A percentile compares a stretch with the other conserved stretches of the same genome.
Conservation (phyloP, 2,113 vertebrate species). For the Nicator chloris region DNA sequence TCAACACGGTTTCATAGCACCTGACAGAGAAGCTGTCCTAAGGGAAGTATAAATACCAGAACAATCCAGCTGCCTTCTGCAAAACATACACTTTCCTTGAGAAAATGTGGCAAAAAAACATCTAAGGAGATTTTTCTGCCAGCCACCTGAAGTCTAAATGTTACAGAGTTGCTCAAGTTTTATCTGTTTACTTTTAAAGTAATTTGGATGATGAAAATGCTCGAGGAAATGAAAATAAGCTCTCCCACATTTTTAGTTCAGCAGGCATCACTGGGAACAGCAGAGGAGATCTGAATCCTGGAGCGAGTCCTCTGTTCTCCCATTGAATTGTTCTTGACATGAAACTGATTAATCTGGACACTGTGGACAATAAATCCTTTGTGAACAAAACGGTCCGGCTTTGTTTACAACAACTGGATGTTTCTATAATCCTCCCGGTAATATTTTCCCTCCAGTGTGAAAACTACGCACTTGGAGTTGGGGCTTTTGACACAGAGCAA, state of each 20-base stretch:
- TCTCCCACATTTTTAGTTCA: neutral
- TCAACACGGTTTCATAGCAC: neutral
- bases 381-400: slow-evolving; percentile 40
- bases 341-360: slow-evolving; percentile 61
- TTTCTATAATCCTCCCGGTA: slow-evolving; percentile 50
- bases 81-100: neutral
- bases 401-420: slow-evolving; percentile 58
- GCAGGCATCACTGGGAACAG: neutral
- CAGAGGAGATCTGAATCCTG: neutral
- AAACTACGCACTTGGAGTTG: neutral
- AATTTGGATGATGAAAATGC: neutral
- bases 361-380: slow-evolving; percentile 61
- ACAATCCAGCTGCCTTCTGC: neutral
- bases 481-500: neutral
- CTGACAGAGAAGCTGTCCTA: neutral
- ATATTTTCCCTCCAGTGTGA: slow-evolving; percentile 11
- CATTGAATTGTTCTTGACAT: slow-evolving; percentile 31
- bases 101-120: neutral
- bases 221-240: neutral
- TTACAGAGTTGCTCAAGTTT: neutral
- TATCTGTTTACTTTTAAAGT: neutral
- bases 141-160: neutral
- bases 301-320: neutral
- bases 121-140: neutral
- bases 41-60: neutral